Conservation (phyloP, 2,888 invertebrate species). For the Rotaria magnacalcarata region DNA sequence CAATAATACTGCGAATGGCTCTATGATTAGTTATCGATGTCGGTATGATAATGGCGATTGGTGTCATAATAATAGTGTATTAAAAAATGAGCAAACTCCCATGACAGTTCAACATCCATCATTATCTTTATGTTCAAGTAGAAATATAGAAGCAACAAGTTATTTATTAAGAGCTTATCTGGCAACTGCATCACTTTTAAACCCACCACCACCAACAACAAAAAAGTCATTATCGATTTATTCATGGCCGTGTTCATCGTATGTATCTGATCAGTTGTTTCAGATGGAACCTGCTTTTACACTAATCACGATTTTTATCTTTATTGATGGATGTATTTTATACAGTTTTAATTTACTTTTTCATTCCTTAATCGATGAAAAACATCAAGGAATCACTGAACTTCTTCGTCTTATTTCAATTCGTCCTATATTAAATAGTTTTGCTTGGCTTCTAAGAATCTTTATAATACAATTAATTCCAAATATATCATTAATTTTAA, state of each 20-base stretch:
- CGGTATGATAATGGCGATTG: not conserved
- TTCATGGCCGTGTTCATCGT: conserved; percentile 21
- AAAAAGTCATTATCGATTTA: not conserved
- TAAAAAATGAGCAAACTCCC: not conserved
- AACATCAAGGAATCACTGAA: not conserved
- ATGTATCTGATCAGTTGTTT: not conserved
- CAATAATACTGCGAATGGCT: not conserved
- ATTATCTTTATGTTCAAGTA: not conserved
- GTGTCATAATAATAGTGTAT: not conserved
- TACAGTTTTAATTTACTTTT: not conserved
- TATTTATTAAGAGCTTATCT: not conserved
- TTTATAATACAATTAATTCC: not conserved
- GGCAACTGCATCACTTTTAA: not conserved
- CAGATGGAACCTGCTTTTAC: not conserved
- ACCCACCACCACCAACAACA: not conserved
- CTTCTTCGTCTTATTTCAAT: not conserved
- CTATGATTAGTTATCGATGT: not conserved
- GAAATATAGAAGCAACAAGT: not conserved
- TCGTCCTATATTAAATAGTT: not conserved
- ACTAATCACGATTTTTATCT: not conserved
- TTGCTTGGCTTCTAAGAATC: not conserved
- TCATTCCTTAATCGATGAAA: not conserved
- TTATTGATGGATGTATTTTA: conserved; percentile 5
- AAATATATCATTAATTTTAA: not conserved
- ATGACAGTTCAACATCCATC: not conserved